Evolutionary conservation across 53 echinoderm and acorn worm genomes (phyloP), one percentile per base, ranked within the genome.

Genomic region (Mesocentrotus franciscanus): DNA sequence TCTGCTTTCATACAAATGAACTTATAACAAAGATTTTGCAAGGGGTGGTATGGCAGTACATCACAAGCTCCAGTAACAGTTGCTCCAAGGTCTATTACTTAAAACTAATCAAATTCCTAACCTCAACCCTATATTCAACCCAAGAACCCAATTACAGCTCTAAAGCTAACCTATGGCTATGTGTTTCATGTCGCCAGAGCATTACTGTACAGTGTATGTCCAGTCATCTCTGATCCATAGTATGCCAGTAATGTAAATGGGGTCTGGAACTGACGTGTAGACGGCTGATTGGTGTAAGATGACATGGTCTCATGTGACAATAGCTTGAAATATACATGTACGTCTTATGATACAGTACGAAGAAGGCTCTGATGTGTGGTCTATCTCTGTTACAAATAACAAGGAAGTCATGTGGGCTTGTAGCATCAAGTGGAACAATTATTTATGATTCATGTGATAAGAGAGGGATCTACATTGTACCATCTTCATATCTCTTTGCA

Each of bases 241-340:
- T 59, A 87, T 87, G 87, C 59, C 57, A 87, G 87, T 87, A 58
- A 87, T 87, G 87, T 87, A 87, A 87, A 87, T 87, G 87, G 57
- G 58, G 57, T 57, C 58, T 87, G 9, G 12, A 10, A 12, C 87
- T 58, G 87, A 87, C 58, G n/a, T 15, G 56, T 56, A 87, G 87
- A 87, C 58, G 59, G 87, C 56, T 87, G 56, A 87, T 87, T 26
- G 34, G 87, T 87, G 87, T 87, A 26, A 87, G 24, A 27, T 87
- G 87, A 87, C 87, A n/a, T 22, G 18, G 24, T 11, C 57, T 49
- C 22, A 75, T 49, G 49, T 49, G 76, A 81, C 18, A 15, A 16
- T 64, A 18, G 64, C 64, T 64, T 64, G 64, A 18, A 64, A 64
- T 64, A 64, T 49, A 30, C 33, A 64, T 64, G 16, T 49, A 30